Base-by-base conservation (phyloP, 2,113 vertebrate genomes). In the Bombycilla garrulus region DNA sequence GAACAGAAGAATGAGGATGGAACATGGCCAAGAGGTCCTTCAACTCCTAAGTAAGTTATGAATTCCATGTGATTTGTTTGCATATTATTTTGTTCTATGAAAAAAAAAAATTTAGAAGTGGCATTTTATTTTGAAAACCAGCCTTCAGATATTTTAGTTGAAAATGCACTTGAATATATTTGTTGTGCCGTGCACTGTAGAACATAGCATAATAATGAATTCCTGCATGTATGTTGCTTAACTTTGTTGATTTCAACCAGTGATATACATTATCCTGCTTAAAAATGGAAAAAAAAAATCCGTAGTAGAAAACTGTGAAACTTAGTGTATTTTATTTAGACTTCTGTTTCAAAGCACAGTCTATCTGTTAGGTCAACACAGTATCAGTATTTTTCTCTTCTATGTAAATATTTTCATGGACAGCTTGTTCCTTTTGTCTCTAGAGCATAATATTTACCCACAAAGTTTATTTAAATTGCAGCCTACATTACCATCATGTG, bases 1-100 rank as follows among this genome's bases (percentile, higher is more conserved):
- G 99, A 99, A 97, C 99, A 99, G 98, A 99, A 99, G 98, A 99
- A 98, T 72, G 98, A 99, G 97, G 99, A 99, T 58, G 99, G 99
- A 96, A 96, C 99, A 3, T 99, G 99, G 99, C 99, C 99, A 84
- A 98, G 99, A 97, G 99, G 99, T 97, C 98, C 99, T 96, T 98
- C 99, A 76, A 92, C 99, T 96, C 98, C 98, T 90, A 99, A 99
- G 99, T 99, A 98, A 99, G 99, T 98, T 90, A 71, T 86, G 20
- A 83, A 66, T 86, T 78, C 65, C 47, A 31, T 13, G 2, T 78
- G 61, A n/a, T 48, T 67, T 40, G 22, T 84, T 70, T 7, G 13
- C 31, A 6, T 47, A 16, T 35, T 73, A 26, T 28, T 86, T 86
- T 65, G 20, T 14, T 66, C 71, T 53, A 1, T 48, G 9, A 10